phyloP scores from a whole-genome alignment of 2,797 vertebrate genomes.

The Neosalanx taihuensis region DNA sequence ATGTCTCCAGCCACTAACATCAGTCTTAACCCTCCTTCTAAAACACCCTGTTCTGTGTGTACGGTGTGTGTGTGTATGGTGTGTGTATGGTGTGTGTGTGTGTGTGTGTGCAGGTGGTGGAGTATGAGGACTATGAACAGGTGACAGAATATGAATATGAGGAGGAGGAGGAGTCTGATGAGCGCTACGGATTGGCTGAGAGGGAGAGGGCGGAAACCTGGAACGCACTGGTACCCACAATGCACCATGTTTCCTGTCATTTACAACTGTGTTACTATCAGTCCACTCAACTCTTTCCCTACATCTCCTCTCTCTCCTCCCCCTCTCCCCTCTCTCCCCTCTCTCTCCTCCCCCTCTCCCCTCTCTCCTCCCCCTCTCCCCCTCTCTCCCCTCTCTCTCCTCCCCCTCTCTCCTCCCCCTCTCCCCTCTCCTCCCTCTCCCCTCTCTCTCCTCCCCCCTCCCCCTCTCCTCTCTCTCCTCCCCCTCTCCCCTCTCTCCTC shows the following conservation, averaged over 20 bases:
- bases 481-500: not conserved
- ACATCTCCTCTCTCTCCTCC: not conserved
- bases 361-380: too few species aligned
- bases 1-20: too few species aligned
- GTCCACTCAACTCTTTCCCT: not conserved
- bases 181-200: constrained; percentile 67
- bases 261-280: not conserved
- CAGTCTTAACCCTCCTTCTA: too few species aligned
- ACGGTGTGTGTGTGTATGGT: constrained; percentile 9
- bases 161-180: constrained; percentile 71
- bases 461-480: not conserved
- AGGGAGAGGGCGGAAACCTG: constrained; percentile 53
- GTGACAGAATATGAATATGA: constrained; percentile 66
- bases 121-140: constrained; percentile 74
- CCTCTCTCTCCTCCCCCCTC: not conserved
- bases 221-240: constrained; percentile 51
- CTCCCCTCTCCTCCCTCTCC: not conserved
- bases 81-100: not conserved
- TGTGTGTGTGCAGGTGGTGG: constrained; percentile 54
- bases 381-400: too few species aligned
- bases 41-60: too few species aligned
- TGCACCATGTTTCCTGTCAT: not conserved
- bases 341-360: too few species aligned
- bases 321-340: too few species aligned
- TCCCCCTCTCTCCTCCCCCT: constrained; percentile 5